Conservation (phyloP, 2,797 vertebrate genomes). For the Onychomys torridus region DNA sequence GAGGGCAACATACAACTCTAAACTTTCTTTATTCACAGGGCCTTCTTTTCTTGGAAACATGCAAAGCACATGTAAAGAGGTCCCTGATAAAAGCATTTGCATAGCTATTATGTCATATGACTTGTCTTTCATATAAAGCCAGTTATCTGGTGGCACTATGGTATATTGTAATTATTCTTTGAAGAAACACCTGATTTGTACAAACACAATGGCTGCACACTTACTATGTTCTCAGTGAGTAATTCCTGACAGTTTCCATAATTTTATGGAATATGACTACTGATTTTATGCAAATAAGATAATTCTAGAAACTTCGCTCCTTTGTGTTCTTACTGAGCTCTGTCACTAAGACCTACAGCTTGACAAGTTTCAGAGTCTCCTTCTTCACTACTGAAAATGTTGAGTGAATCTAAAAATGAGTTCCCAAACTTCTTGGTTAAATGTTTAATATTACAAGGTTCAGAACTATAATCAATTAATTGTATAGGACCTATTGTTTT, state of each 20-base stretch:
- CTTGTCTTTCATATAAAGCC: neutral
- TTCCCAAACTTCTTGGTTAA: neutral
- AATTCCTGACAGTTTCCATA: slow-evolving; percentile 7
- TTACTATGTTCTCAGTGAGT: neutral
- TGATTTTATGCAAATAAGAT: slow-evolving; percentile 14
- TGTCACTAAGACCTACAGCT: neutral
- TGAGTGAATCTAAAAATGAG: neutral
- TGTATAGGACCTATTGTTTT: neutral
- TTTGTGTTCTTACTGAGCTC: neutral
- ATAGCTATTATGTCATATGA: neutral
- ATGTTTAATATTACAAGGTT: neutral
- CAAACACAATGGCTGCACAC: neutral
- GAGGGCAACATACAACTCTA: neutral
- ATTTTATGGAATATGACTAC: neutral
- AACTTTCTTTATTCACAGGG: neutral
- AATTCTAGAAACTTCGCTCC: neutral
- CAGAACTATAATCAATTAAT: neutral
- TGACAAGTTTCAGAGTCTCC: neutral
- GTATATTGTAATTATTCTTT: neutral
- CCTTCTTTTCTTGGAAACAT: neutral
- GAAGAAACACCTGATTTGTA: neutral
- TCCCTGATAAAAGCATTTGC: neutral
- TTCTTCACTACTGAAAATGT: neutral
- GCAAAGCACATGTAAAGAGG: neutral
- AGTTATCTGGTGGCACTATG: neutral